Evolutionary conservation across 2,797 vertebrate genomes (phyloP).

Genomic region (Sandelia bainsii): DNA sequence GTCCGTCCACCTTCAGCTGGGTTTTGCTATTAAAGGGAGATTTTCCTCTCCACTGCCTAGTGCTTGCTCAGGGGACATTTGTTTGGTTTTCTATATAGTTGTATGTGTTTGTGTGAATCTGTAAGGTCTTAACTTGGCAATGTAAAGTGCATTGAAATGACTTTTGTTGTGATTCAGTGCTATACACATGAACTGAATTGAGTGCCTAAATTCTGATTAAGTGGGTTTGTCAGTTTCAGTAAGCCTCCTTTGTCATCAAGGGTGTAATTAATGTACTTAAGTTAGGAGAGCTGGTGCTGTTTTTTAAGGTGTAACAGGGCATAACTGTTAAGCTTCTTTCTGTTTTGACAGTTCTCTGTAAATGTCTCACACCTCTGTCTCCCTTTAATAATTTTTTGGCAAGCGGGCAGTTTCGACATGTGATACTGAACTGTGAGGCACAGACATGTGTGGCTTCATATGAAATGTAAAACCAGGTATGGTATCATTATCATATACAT

Average conservation of each 20-base stretch:
- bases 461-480: neutral
- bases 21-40: too few relatives aligned
- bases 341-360: slow-evolving; percentile 33
- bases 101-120: too few relatives aligned
- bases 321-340: slow-evolving; percentile 26
- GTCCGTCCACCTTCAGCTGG: too few relatives aligned
- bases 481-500: too few relatives aligned
- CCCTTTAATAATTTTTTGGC: slow-evolving; percentile 33
- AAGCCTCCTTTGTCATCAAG: slow-evolving; percentile 35
- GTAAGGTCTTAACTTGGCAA: too few relatives aligned
- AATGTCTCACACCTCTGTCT: slow-evolving; percentile 20
- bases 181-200: too few relatives aligned
- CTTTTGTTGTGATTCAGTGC: too few relatives aligned
- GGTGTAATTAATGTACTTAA: slow-evolving; percentile 42
- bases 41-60: too few relatives aligned
- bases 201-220: slow-evolving; percentile 41
- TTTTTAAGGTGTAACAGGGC: slow-evolving; percentile 38
- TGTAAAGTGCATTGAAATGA: too few relatives aligned
- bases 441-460: neutral
- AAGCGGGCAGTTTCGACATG: slow-evolving; percentile 12
- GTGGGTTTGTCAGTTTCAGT: slow-evolving; percentile 28
- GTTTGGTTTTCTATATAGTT: too few relatives aligned
- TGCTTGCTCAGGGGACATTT: too few relatives aligned
- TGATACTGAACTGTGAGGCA: neutral
- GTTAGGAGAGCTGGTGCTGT: slow-evolving; percentile 26